Evolutionary conservation across 2,888 invertebrate species (phyloP), one percentile per base, ranked within the genome.

Genomic region (Ectemnius lituratus): DNA sequence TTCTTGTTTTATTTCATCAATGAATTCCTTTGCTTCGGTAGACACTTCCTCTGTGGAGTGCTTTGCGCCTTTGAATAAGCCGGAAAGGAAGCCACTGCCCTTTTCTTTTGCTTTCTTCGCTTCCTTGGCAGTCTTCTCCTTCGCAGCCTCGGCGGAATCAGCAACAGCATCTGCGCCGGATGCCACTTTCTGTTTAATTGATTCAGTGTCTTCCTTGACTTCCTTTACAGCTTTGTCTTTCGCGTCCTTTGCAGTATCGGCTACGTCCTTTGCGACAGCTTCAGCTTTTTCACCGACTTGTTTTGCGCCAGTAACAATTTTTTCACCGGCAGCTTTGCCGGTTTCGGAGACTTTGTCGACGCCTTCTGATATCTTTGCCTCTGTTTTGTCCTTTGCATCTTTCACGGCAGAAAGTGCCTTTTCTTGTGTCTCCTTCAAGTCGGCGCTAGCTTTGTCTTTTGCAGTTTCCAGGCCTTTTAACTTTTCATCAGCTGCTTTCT

Each of bases 181-280:
- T 3, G 47, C 28, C 14, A 79, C 49, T 58, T 81, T 80, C 6
- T 80, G 77, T 72, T 73, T 71, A 8, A 77, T 64, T 14, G 72
- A 74, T 49, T 83, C 66, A 16, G 65, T 59, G 0, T 20, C 63
- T 2, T 80, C 72, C 1, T 27, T 61, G 0, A 20, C 56, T 0
- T 58, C 47, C 0, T 4, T 4, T 2, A 18, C 47, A 2, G 14
- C 18, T 6, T 60, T 58, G 1, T 62, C 69, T 14, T 77, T 74
- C 0, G 56, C 61, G 1, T 64, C 61, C 62, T 82, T 75, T 14
- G 75, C 65, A n/a, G 73, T 66, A 56, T 80, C 66, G 16, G 62
- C 59, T 16, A 60, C 23, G 20, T 75, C 72, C 6, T 73, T 47
- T 5, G 66, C 90, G 91, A 68, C 90, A 88, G 45, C 91, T 88